Evolutionary conservation across 2,113 vertebrate species (phyloP), one percentile per base, ranked within the genome.

Genomic region (Bubalus kerabau): DNA sequence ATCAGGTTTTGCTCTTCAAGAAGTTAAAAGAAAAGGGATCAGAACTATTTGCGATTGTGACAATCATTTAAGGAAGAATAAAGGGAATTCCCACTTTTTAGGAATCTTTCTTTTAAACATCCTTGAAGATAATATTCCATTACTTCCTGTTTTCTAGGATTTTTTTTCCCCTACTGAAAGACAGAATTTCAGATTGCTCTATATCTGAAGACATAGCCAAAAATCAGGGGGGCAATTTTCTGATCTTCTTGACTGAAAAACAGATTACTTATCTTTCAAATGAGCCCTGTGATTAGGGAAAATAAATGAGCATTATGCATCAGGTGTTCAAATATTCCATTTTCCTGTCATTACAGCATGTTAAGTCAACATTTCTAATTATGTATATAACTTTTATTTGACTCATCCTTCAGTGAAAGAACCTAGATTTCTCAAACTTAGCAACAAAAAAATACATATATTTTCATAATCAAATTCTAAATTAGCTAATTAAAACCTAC

Each of bases 331-430:
- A 50, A 86, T 82, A 93, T 85, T 95, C 50, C 48, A 87, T 87
- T 96, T 95, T 95, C 83, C 36, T 96, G n/a, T 89, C 87, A 90
- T 85, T 92, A 81, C 7, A 30, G 36, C 30, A 81, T 32, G 5
- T 43, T 87, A 90, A 91, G 5, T 52, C 87, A 92, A 91, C 78
- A 95, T 89, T 84, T 76, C n/a, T 96, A 96, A 97, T 82, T 92
- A 91, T 60, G 82, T n/a, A 48, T 23, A 87, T 87, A 92, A 90
- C 21, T 95, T 97, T 74, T 82, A 91, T 85, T 91, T 50, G 23
- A 32, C 7, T 78, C 67, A 21, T 56, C 26, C 24, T 97, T 93
- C 57, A 82, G 40, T 62, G 6, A 85, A 96, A 80, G 1, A 90
- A 48, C 54, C 19, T 36, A 81, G 40, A 24, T 95, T 84, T 92